phyloP scores from a whole-genome alignment of 53 echinoderm and acorn worm genomes.

The Paracentrotus lividus region DNA sequence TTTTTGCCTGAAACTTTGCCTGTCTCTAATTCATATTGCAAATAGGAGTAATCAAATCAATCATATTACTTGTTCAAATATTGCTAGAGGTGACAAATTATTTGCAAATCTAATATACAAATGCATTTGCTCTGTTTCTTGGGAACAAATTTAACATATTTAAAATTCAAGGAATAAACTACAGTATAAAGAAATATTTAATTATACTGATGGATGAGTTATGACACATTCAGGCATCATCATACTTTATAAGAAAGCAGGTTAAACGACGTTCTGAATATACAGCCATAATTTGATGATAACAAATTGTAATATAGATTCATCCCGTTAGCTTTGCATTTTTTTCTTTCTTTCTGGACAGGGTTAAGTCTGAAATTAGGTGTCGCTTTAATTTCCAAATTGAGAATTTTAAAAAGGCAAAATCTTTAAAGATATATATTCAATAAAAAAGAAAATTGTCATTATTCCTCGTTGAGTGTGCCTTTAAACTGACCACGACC shows the following conservation, averaged over 20 bases:
- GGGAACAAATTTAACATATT: neutral
- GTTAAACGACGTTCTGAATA: neutral
- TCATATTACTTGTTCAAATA: neutral
- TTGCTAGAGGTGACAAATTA: neutral
- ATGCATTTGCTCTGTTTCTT: neutral
- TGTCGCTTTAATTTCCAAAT: neutral
- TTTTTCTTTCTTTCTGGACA: neutral
- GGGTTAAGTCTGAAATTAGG: no score
- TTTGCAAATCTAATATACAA: neutral
- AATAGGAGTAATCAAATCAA: neutral
- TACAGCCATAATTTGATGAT: no score
- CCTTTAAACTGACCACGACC: constrained; percentile 40
- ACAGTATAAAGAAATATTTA: neutral
- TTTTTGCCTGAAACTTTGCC: neutral
- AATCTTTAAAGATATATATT: no score
- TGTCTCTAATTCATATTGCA: neutral
- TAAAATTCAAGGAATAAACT: neutral
- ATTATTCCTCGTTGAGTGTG: no score
- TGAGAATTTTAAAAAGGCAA: neutral
- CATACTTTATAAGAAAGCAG: neutral
- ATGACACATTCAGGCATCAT: neutral
- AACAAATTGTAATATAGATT: no score
- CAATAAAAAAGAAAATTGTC: no score
- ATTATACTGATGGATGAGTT: neutral
- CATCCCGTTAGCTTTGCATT: neutral